phyloP scores from a whole-genome alignment of 2,888 invertebrate species.

The Molanna angustata region DNA sequence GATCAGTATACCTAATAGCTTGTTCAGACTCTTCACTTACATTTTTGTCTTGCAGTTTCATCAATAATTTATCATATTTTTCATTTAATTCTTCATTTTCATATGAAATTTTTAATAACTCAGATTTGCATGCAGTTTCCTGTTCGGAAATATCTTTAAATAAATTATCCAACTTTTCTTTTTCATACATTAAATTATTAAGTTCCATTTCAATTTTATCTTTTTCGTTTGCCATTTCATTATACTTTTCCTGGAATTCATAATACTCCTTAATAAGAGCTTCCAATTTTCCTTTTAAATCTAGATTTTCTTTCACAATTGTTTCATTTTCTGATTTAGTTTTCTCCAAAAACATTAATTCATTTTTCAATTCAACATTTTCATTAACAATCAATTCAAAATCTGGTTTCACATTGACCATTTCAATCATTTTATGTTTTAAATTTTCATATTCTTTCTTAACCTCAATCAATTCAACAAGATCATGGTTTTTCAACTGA shows the following conservation, averaged over 20 bases:
- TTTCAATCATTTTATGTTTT: conserved; percentile 39
- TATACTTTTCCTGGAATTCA: conserved; percentile 28
- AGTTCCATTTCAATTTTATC: conserved; percentile 22
- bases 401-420: conserved; percentile 31
- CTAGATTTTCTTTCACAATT: conserved; percentile 31
- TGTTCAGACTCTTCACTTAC: conserved; percentile 32
- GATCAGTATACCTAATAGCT: conserved; percentile 38
- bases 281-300: conserved; percentile 27
- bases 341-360: conserved; percentile 33
- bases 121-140: conserved; percentile 22
- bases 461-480: background rate
- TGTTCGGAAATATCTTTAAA: conserved; percentile 26
- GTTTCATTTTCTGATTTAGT: conserved; percentile 32
- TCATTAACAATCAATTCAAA: conserved; percentile 34
- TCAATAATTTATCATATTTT: conserved; percentile 33
- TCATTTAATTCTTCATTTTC: conserved; percentile 38
- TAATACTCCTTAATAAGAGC: conserved; percentile 27
- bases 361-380: conserved; percentile 33
- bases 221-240: conserved; percentile 15
- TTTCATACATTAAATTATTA: conserved; percentile 22
- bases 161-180: conserved; percentile 26
- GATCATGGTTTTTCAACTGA: background rate
- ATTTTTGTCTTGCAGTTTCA: conserved; percentile 36
- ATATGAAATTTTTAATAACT: conserved; percentile 37
- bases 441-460: background rate